These are phyloP conservation scores for Tragelaphus buxtoni DNA, from an alignment of 2,113 vertebrate genomes.

Conservation along the genomic window DNA sequence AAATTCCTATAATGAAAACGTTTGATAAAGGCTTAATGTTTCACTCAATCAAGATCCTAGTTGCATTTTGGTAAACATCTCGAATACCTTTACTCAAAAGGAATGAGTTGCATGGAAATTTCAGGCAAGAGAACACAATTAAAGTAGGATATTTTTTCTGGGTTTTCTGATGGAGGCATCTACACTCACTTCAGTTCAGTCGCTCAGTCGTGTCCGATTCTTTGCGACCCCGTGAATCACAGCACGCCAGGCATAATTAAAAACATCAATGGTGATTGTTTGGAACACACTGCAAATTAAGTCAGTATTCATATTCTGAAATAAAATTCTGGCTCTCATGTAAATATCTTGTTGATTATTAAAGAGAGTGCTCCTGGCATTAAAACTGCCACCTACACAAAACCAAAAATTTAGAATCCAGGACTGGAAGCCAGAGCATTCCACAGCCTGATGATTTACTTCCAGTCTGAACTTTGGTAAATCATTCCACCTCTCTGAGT, in stretches of 20 bases:
- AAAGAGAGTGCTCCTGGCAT: not conserved
- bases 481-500: not conserved
- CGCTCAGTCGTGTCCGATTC: too few relatives aligned
- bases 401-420: not conserved
- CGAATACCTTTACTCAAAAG: slow-evolving; percentile 14
- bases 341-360: not conserved
- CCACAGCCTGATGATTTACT: not conserved
- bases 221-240: too few relatives aligned
- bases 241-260: not conserved
- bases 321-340: not conserved
- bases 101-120: slow-evolving; percentile 31
- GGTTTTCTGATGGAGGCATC: not conserved
- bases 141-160: not conserved
- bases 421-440: not conserved
- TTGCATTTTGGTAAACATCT: slow-evolving; percentile 17
- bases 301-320: not conserved
- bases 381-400: not conserved
- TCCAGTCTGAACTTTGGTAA: not conserved
- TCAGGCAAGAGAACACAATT: not conserved
- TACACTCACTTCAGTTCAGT: not conserved
- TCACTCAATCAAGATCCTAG: slow-evolving; percentile 31
- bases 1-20: slow-evolving; percentile 34
- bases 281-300: not conserved
- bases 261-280: not conserved
- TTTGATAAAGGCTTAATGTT: slow-evolving; percentile 38